A percentile compares a stretch with the other conserved stretches of the same genome.
phyloP scores from a whole-genome alignment of 2,797 vertebrate genomes.

The Esox lucius region DNA sequence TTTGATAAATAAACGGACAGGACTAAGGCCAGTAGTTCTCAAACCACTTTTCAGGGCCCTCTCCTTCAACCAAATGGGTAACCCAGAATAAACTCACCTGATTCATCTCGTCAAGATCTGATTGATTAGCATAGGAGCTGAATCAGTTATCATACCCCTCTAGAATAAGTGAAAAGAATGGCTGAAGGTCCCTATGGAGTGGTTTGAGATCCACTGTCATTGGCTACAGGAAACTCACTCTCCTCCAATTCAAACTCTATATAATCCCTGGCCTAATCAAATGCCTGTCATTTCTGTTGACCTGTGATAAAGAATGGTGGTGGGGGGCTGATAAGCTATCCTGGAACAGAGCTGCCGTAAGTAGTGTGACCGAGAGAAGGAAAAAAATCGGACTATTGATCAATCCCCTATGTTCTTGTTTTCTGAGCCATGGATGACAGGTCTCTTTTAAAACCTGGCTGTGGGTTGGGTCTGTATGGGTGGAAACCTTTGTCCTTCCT shows the following conservation, averaged over 20 bases:
- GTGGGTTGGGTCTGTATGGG: constrained; percentile 2
- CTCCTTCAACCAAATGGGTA: no score
- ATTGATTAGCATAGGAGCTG: no score
- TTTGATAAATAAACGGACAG: no score
- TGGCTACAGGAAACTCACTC: background rate
- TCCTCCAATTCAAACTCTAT: background rate
- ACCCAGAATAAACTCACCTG: no score
- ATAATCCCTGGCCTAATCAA: background rate
- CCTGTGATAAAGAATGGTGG: background rate
- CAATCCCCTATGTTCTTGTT: background rate
- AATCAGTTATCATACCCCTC: no score
- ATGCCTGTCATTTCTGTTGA: background rate
- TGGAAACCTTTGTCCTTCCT: constrained; percentile 23
- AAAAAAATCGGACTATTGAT: background rate
- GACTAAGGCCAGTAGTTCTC: no score
- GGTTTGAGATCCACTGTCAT: no score
- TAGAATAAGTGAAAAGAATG: no score
- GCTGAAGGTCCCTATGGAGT: no score
- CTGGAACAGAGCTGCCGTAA: background rate
- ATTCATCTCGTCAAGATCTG: no score
- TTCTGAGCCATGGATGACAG: background rate
- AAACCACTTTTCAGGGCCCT: no score
- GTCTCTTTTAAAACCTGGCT: background rate
- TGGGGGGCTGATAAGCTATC: background rate
- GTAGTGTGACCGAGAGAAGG: background rate